Percentiles rank a stretch among this genome's conserved stretches.
These are phyloP conservation scores for Heliconius congener DNA, from an alignment of 1,140 invertebrate species.

Conservation along the genomic window DNA sequence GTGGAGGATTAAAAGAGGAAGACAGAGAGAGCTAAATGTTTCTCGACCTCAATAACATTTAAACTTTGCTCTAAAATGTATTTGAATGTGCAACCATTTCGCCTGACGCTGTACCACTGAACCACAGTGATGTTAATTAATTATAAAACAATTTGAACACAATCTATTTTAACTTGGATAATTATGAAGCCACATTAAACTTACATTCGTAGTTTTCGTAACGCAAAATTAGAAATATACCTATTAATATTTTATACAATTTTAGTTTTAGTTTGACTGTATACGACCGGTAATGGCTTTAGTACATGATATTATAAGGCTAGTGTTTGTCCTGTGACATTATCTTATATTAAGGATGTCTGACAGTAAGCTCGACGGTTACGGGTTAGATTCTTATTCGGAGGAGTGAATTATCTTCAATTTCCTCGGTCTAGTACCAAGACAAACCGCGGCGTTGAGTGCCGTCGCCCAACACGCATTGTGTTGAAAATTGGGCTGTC, in stretches of 20 bases:
- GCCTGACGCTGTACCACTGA: background rate
- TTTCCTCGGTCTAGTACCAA: too few species aligned
- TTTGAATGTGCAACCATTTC: background rate
- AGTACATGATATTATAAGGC: conserved; percentile 21
- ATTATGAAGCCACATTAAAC: background rate
- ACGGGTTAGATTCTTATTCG: too few species aligned
- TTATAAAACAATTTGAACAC: background rate
- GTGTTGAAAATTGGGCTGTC: too few species aligned
- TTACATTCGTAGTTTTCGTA: background rate
- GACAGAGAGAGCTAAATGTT: too few species aligned
- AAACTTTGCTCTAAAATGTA: background rate
- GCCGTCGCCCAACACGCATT: too few species aligned
- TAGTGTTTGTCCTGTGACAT: background rate
- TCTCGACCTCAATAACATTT: too few species aligned
- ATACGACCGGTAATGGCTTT: conserved; percentile 19
- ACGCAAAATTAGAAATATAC: conserved; percentile 12
- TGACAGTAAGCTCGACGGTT: too few species aligned
- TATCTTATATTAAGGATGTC: background rate
- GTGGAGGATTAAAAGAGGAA: too few species aligned
- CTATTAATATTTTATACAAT: conserved; percentile 23
- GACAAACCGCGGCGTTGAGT: too few species aligned
- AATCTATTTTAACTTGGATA: conserved; percentile 1
- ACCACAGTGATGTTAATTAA: background rate
- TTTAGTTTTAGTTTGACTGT: conserved; percentile 22
- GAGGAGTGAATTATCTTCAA: too few species aligned